A percentile compares a stretch with the other conserved stretches of the same genome.
Conservation (phyloP, 2,113 vertebrate species). For the Thunnus maccoyii region DNA sequence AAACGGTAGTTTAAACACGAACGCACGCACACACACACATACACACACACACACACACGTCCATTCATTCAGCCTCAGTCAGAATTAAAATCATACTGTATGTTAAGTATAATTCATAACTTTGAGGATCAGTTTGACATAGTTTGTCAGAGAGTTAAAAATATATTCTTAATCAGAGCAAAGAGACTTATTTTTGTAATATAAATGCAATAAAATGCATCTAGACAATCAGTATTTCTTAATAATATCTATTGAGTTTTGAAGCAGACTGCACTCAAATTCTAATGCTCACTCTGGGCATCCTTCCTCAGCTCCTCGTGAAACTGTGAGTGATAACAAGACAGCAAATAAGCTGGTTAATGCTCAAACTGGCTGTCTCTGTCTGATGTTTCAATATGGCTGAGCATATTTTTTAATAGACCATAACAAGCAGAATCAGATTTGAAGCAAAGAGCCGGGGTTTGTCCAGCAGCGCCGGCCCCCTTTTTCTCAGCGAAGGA, state of each 20-base stretch:
- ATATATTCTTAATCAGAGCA: too few species aligned
- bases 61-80: background rate
- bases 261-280: background rate
- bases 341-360: constrained; percentile 21
- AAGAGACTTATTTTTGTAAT: background rate
- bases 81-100: too few species aligned
- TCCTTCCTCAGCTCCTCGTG: constrained; percentile 2
- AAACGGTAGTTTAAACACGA: background rate
- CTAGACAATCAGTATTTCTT: constrained; percentile 1
- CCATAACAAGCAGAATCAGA: constrained; percentile 29
- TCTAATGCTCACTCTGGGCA: background rate
- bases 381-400: constrained; percentile 4
- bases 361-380: background rate
- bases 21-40: background rate
- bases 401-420: constrained; percentile 22
- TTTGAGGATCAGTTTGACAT: background rate
- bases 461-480: constrained; percentile 16
- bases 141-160: too few species aligned
- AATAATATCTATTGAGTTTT: constrained; percentile 10
- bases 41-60: background rate
- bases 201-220: background rate
- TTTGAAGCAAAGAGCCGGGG: background rate
- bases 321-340: constrained; percentile 19
- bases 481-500: constrained; percentile 1
- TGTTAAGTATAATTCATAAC: background rate